Base-by-base conservation (phyloP, 2,113 vertebrate species). In the Solea senegalensis region DNA sequence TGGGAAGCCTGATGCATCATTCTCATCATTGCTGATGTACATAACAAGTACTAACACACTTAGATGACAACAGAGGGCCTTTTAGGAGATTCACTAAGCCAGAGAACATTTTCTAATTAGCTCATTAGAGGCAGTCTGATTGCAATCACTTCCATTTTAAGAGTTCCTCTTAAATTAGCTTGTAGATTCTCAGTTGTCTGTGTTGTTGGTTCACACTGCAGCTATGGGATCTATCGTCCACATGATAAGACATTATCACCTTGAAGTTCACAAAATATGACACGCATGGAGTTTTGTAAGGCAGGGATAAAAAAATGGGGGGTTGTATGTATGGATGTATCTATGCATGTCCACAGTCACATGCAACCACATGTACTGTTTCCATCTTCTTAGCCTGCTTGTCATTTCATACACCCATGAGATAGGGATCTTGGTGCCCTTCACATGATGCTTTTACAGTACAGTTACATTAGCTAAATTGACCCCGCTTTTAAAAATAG, bases 401-500 rank as follows among this genome's bases (percentile, higher is more conserved):
- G 77, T 86, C 72, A 72, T 80, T 77, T 80, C 76, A 87, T 75
- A 84, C 61, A 65, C 58, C 45, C 61, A 43, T 11, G 48, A 89
- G 77, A 85, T 74, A 73, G 78, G 61, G 72, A 86, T 89, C 73
- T 74, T 16, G 5, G 49, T 80, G 78, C 65, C 91, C 87, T 92
- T 91, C 85, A 78, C 60, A 57, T 85, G 81, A 80, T 86, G 89
- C 89, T 81, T 83, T 87, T 90, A 89, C 89, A 90, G 83, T 81
- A 79, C 67, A 64, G 88, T 74, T 92, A 91, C 89, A 91, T 89
- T 86, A 86, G 86, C 86, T 90, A 87, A 86, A 77, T 84, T 66
- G n/a, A 84, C 78, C 85, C 74, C 34, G 76, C 80, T 86, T 91
- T 87, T 76, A 87, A 89, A 93, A 93, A 93, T 93, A 94, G 92